Base-by-base conservation (phyloP, 2,113 vertebrate species). In the Elephantulus edwardii region DNA sequence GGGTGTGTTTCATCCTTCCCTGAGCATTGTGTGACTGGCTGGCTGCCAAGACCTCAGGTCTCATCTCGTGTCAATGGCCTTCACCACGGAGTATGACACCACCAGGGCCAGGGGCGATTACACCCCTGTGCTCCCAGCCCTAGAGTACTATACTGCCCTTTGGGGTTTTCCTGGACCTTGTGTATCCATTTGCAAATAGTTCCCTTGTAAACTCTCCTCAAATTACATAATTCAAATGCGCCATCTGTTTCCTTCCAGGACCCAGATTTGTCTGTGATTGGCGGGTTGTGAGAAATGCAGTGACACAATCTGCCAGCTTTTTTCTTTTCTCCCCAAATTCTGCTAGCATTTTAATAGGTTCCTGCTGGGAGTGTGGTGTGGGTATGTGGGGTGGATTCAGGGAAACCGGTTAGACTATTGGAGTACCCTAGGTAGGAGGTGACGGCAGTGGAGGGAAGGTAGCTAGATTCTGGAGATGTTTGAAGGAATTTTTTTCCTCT, bases 231-330 rank as follows among this genome's bases (percentile, higher is more conserved):
- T 89, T 86, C 14, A 48, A 82, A 70, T 54, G 26, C 83, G 72
- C 66, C 88, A 58, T 91, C 81, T 91, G 71, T 60, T 86, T 81
- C 72, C 58, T 95, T 0, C 72, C 12, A 56, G 52, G 42, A 52
- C 35, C 86, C 79, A 82, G 54, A 44, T 48, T 66, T 35, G 60
- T 33, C 48, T 26, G 14, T 7, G 44, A 76, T n/a, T 33, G 46
- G n/a, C 83, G 35, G 85, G 26, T 86, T 79, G 80, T 56, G 50
- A 74, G 56, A 14, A 74, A 68, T 14, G 38, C 7, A 52, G 17
- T 38, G 70, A 68, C 33, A 19, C 60, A 72, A 7, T 71, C 79
- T 70, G 40, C 64, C 35, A 66, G 16, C 64, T 19, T n/a, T 64
- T 33, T 33, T 22, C 19, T 56, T 56, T 22, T 20, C 19, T 13